phyloP scores from a whole-genome alignment of 2,797 vertebrate species.

The Rhinogobio ventralis region DNA sequence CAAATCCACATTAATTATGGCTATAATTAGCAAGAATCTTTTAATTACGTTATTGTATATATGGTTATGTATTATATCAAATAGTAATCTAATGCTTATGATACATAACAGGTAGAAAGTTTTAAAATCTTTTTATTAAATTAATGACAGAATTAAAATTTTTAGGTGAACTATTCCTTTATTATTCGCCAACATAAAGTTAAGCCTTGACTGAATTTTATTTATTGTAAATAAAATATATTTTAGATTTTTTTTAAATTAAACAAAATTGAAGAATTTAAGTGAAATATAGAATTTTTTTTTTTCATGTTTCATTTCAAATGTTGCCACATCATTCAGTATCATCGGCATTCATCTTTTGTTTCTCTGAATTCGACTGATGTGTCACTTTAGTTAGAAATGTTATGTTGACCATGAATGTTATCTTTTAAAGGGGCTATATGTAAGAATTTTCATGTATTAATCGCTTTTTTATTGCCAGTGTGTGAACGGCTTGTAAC shows the following conservation, averaged over 20 bases:
- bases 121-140: too few species aligned
- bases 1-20: not conserved
- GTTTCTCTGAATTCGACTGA: not conserved
- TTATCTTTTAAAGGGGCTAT: not conserved
- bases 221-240: not conserved
- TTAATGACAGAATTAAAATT: too few species aligned
- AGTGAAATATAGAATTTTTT: too few species aligned
- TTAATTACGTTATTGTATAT: not conserved
- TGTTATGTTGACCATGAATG: not conserved
- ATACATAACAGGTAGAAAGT: not conserved
- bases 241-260: not conserved
- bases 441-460: too few species aligned
- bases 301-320: not conserved
- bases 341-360: not conserved
- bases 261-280: too few species aligned
- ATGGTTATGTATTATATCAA: not conserved
- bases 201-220: not conserved
- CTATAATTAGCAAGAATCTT: not conserved
- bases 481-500: too few species aligned
- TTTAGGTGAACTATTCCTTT: too few species aligned
- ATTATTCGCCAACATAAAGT: too few species aligned
- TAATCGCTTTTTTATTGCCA: too few species aligned
- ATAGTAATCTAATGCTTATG: not conserved
- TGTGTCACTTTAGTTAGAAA: not conserved
- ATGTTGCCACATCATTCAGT: not conserved